Base-by-base conservation (phyloP, 1,140 invertebrate species). In the Latrodectus geometricus region DNA sequence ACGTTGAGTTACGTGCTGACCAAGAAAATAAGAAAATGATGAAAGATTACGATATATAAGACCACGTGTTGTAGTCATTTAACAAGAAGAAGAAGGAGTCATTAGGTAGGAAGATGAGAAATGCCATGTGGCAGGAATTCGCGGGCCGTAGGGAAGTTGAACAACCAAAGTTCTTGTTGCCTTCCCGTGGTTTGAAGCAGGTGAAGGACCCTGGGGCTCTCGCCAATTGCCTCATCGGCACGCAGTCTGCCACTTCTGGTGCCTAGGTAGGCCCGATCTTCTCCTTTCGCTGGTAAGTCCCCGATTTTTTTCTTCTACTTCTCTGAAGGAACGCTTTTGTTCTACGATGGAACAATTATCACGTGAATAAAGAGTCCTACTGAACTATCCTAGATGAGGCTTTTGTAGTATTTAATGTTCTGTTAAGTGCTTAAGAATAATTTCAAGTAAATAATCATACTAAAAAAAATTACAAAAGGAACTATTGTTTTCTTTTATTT, bases 141-240 rank as follows among this genome's bases (percentile, higher is more conserved):
- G 21, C 66, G 48, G 61, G 81, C 69, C 52, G 17, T 52, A 82
- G 54, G 79, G 79, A 66, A 61, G 9, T 14, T 21, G 21, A 9
- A 56, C 15, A 15, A 21, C 8, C 17, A 56, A 50, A 75, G 73
- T 14, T 35, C 11, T 54, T 17, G 21, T 4, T 14, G 49, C 20
- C 11, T 48, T 15, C 73, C 73, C 20, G 8, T 9, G 20, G 4
- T 72, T 23, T 73, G 8, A 3, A 12, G 72, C 81, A 83, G 81
- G 81, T 83, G 81, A 83, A 83, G 23, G 81, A 83, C 81, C 81
- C 72, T 12, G 35, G 48, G 81, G 81, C 79, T 56, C 4, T 61
- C 35, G 9, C 11, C 21, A n/a, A 14, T 20, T 52, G 49, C 15
- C 21, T 14, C 54, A 74, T 75, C 81, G 81, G 81, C 81, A 83